Percentiles rank a stretch among this genome's conserved stretches.
These are phyloP conservation scores for Phrixothrix hirtus DNA, from an alignment of 2,888 invertebrate species.

Conservation along the genomic window DNA sequence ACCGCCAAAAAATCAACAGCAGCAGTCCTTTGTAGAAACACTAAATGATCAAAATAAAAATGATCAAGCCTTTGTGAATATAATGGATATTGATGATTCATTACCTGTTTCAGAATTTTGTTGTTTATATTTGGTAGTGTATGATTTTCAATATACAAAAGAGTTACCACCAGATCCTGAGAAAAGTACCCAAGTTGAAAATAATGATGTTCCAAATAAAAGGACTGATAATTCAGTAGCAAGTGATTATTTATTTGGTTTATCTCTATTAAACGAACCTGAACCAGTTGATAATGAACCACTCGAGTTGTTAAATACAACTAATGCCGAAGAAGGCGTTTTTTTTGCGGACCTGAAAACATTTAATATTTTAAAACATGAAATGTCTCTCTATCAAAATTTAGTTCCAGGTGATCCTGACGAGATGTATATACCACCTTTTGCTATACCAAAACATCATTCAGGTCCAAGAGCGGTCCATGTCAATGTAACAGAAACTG, in stretches of 20 bases:
- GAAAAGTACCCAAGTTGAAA: slow-evolving; percentile 16
- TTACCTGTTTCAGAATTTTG: slow-evolving; percentile 36
- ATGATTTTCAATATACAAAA: slow-evolving; percentile 70
- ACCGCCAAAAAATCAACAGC: slow-evolving; percentile 31
- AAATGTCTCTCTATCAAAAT: slow-evolving; percentile 51
- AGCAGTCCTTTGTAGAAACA: slow-evolving; percentile 63
- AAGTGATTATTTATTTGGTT: slow-evolving; percentile 22
- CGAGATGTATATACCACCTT: slow-evolving; percentile 50
- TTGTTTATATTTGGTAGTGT: slow-evolving; percentile 66
- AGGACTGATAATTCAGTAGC: slow-evolving; percentile 18
- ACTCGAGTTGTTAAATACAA: slow-evolving; percentile 21
- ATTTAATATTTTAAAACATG: slow-evolving; percentile 36
- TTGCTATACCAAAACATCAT: slow-evolving; percentile 39
- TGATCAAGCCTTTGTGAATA: slow-evolving; percentile 52
- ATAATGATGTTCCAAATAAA: slow-evolving; percentile 18
- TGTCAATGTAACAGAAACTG: slow-evolving; percentile 48
- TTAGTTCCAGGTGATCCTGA: slow-evolving; percentile 55
- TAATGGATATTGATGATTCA: slow-evolving; percentile 46
- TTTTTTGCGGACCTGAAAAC: slow-evolving; percentile 18
- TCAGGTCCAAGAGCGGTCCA: slow-evolving; percentile 49
- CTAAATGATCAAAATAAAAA: slow-evolving; percentile 78
- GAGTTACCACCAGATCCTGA: slow-evolving; percentile 54
- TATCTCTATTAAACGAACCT: slow-evolving; percentile 17
- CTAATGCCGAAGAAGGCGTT: slow-evolving; percentile 17
- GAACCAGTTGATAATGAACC: slow-evolving; percentile 21